Percentiles rank a stretch among this genome's conserved stretches.
phyloP scores from a whole-genome alignment of 1,140 invertebrate genomes.

The Caenorhabditis tropicalis region DNA sequence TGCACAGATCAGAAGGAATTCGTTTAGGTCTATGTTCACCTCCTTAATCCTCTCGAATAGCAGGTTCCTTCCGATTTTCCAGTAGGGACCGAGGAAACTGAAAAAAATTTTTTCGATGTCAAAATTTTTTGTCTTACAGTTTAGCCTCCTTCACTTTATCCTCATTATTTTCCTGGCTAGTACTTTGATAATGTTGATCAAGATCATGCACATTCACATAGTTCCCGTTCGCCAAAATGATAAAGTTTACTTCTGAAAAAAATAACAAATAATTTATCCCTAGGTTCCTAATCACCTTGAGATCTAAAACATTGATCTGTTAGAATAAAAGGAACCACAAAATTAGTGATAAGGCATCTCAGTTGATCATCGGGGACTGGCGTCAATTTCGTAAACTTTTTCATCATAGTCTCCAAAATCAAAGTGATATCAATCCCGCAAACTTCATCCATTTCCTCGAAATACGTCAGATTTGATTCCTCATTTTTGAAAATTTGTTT shows the following conservation, averaged over 20 bases:
- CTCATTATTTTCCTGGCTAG: neutral
- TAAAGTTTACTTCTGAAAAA: neutral
- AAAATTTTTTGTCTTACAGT: neutral
- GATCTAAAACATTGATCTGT: neutral
- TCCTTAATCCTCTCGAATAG: neutral
- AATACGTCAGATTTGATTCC: neutral
- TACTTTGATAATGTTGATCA: neutral
- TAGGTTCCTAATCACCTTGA: neutral
- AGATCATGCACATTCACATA: neutral
- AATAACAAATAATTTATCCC: neutral
- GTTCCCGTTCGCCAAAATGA: neutral
- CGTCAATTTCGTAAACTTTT: neutral
- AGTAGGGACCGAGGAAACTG: neutral
- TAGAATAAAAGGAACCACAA: neutral
- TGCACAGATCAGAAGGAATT: neutral
- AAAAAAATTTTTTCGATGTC: neutral
- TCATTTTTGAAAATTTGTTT: neutral
- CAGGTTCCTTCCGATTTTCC: neutral
- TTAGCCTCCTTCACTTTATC: neutral
- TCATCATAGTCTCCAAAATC: neutral
- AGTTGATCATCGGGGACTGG: neutral
- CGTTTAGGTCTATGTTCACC: neutral
- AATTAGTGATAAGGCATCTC: neutral
- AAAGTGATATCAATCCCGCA: neutral
- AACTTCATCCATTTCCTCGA: conserved; percentile 3